These are phyloP conservation scores for Periophthalmodon schlosseri DNA, from an alignment of 2,113 vertebrate species.

Conservation along the genomic window DNA sequence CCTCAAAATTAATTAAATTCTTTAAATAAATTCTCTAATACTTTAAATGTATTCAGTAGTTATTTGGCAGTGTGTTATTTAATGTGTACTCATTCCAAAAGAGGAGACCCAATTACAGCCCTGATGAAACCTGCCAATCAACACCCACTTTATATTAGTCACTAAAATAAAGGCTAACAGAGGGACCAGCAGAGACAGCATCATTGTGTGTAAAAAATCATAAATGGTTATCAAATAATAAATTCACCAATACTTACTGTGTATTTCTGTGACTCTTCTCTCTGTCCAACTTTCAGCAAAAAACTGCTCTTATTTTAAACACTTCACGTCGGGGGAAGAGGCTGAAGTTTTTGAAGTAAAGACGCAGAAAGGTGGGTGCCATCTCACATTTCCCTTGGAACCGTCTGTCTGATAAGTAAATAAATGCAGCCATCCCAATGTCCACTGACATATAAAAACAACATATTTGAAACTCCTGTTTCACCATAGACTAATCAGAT, in stretches of 20 bases:
- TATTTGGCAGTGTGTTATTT: not conserved
- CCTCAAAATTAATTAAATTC: too few species aligned
- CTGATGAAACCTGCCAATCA: conserved; percentile 2
- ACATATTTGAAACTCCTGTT: not conserved
- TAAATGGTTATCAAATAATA: not conserved
- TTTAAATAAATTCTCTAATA: not conserved
- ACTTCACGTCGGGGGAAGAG: conserved; percentile 93
- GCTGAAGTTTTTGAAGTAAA: conserved; percentile 94
- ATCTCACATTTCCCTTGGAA: not conserved
- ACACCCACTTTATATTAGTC: not conserved
- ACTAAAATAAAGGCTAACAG: not conserved
- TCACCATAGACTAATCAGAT: not conserved
- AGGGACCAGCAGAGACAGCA: not conserved
- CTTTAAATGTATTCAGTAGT: not conserved
- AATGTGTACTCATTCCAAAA: not conserved
- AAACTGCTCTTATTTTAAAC: conserved; percentile 97
- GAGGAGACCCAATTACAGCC: not conserved
- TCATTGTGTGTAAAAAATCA: not conserved
- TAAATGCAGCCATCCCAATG: not conserved
- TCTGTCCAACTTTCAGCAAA: conserved; percentile 74
- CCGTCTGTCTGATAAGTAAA: not conserved
- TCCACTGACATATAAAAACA: not conserved
- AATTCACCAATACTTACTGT: not conserved
- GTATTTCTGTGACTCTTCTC: not conserved
- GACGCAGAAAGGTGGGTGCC: conserved; percentile 92